A percentile compares a stretch with the other conserved stretches of the same genome.
Evolutionary conservation across 2,113 vertebrate species (phyloP).

Genomic region (Euleptes europaea): DNA sequence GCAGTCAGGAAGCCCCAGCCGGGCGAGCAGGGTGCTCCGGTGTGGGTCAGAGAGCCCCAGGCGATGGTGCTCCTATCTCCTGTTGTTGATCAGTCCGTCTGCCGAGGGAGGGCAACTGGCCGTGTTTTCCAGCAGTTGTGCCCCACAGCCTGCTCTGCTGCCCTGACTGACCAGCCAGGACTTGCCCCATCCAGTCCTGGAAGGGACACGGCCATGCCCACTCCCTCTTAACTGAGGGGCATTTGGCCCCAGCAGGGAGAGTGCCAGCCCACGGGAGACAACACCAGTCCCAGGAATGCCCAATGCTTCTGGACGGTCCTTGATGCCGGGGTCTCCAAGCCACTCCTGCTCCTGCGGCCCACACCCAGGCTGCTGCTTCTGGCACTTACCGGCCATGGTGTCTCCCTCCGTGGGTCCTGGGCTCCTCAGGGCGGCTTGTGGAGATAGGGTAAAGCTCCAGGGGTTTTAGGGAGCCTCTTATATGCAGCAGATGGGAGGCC

Average conservation of each 20-base stretch:
- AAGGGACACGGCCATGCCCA: too few relatives aligned
- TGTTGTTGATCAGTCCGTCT: too few relatives aligned
- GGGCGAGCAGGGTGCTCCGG: not conserved
- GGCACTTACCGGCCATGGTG: not conserved
- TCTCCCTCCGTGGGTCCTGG: not conserved
- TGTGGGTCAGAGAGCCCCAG: too few relatives aligned
- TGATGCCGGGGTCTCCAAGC: not conserved
- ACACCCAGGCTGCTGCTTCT: not conserved
- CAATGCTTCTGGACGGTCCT: not conserved
- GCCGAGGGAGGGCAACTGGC: not conserved
- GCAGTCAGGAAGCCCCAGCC: not conserved
- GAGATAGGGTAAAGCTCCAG: not conserved
- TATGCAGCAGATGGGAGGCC: not conserved
- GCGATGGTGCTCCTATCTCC: too few relatives aligned
- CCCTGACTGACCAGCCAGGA: too few relatives aligned
- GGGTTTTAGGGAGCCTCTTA: not conserved
- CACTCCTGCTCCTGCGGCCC: too few relatives aligned
- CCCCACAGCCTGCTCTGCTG: not conserved
- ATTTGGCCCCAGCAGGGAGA: not conserved
- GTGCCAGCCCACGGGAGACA: not conserved
- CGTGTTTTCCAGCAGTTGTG: not conserved
- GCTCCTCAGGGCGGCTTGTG: not conserved
- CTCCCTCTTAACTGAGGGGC: too few relatives aligned
- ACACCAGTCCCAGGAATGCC: not conserved
- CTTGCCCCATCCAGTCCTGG: fast-evolving